These are phyloP conservation scores for Ispidina lecontei DNA, from an alignment of 2,797 vertebrate genomes.

Conservation along the genomic window DNA sequence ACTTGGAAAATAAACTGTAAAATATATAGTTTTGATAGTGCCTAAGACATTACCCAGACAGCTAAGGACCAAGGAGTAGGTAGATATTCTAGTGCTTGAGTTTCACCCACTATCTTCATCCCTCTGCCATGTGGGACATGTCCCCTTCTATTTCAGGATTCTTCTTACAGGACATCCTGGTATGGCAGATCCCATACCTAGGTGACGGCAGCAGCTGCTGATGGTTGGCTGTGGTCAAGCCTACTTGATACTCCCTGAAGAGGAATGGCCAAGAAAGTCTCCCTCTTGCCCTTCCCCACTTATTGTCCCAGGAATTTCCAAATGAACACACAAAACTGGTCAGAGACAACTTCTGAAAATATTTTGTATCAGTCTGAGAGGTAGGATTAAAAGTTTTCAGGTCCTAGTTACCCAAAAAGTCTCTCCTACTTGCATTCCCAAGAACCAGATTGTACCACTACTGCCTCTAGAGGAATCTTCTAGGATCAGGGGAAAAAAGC, in stretches of 20 bases:
- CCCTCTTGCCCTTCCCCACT: not conserved
- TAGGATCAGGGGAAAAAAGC: not conserved
- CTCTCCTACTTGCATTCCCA: not conserved
- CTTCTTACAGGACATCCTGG: too few species aligned
- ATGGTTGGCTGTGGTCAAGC: not conserved
- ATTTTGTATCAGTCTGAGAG: not conserved
- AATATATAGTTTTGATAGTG: not conserved
- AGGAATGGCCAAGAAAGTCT: not conserved
- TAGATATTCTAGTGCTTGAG: not conserved
- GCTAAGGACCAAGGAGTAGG: not conserved
- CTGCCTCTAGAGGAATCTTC: not conserved
- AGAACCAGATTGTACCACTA: not conserved
- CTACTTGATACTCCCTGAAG: not conserved
- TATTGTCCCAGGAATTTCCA: not conserved
- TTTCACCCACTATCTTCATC: fast-evolving
- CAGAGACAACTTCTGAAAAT: not conserved
- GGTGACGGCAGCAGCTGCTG: not conserved
- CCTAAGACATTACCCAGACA: not conserved
- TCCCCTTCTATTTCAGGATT: not conserved
- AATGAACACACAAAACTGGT: not conserved
- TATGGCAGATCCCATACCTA: not conserved
- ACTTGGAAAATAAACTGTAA: not conserved
- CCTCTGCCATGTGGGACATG: not conserved
- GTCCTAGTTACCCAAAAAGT: not conserved
- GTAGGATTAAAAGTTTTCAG: not conserved